Conservation (phyloP, 2,797 vertebrate genomes). For the Pangasius macronema region DNA sequence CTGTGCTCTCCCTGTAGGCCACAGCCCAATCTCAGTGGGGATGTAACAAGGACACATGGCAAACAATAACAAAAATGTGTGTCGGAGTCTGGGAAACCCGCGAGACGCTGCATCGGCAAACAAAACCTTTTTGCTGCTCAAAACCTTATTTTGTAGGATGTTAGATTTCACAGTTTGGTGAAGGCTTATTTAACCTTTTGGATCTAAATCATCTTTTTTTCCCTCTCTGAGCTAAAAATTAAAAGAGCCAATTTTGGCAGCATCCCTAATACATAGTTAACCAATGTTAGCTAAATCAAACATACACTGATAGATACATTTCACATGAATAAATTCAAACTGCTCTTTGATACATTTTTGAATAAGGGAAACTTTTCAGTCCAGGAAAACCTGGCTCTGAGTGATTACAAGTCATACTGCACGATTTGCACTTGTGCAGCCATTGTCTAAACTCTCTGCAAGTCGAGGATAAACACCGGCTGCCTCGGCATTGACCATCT, state of each 20-base stretch:
- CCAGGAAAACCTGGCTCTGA: neutral
- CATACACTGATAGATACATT: neutral
- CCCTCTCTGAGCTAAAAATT: neutral
- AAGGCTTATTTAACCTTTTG: neutral
- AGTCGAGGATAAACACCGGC: neutral
- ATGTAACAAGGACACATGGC: neutral
- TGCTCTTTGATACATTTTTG: neutral
- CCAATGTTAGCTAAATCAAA: neutral
- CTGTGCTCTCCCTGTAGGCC: slow-evolving; percentile 2
- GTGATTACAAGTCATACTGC: neutral
- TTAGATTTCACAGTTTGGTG: neutral
- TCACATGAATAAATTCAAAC: neutral
- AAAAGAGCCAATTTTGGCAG: neutral
- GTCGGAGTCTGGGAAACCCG: neutral
- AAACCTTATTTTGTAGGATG: neutral
- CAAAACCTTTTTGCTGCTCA: neutral
- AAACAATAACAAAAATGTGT: slow-evolving; percentile 12
- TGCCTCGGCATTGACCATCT: neutral
- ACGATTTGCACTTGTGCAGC: neutral
- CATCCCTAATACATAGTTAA: neutral
- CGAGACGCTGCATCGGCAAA: neutral
- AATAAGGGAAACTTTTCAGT: neutral
- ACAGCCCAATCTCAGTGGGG: neutral
- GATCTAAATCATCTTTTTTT: neutral
- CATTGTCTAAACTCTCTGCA: neutral